phyloP scores from a whole-genome alignment of 2,888 invertebrate species.

The Hemicrepidius hirtus region DNA sequence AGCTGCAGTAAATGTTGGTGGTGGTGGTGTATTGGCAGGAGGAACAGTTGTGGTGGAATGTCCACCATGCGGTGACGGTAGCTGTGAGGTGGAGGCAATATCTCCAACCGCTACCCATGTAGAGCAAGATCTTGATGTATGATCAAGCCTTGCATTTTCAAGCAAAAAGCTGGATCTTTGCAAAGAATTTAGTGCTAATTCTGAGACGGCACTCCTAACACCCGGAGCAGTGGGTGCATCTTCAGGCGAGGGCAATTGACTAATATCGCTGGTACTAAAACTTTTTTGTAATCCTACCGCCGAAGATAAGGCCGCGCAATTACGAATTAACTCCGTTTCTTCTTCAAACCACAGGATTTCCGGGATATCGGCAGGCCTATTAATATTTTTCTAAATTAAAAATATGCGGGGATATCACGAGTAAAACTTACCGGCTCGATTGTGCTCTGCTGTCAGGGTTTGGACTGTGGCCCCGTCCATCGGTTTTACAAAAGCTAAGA shows the following conservation, averaged over 20 bases:
- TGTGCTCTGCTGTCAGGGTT: conserved; percentile 77
- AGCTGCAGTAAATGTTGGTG: conserved; percentile 77
- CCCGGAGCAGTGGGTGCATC: conserved; percentile 67
- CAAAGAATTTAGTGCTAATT: conserved; percentile 76
- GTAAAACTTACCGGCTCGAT: conserved; percentile 38
- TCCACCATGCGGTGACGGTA: conserved; percentile 88
- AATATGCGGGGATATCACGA: not conserved
- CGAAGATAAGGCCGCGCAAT: conserved; percentile 86
- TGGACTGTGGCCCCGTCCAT: conserved; percentile 80
- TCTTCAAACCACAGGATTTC: conserved; percentile 83
- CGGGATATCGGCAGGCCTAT: conserved; percentile 77
- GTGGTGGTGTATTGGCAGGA: conserved; percentile 70
- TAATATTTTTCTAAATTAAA: not conserved
- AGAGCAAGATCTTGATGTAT: conserved; percentile 81
- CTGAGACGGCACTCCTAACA: conserved; percentile 73
- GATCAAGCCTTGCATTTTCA: conserved; percentile 77
- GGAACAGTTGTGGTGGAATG: conserved; percentile 65
- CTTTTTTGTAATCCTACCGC: conserved; percentile 88
- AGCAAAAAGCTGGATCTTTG: conserved; percentile 74
- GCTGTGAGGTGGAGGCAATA: conserved; percentile 83
- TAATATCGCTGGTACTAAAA: conserved; percentile 88
- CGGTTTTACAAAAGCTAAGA: conserved; percentile 74
- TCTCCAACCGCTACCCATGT: conserved; percentile 92
- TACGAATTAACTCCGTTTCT: conserved; percentile 85
- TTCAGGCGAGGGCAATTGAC: conserved; percentile 75